A percentile compares a stretch with the other conserved stretches of the same genome.
These are phyloP conservation scores for Onychomys torridus DNA, from an alignment of 2,797 vertebrate species.

Conservation along the genomic window DNA sequence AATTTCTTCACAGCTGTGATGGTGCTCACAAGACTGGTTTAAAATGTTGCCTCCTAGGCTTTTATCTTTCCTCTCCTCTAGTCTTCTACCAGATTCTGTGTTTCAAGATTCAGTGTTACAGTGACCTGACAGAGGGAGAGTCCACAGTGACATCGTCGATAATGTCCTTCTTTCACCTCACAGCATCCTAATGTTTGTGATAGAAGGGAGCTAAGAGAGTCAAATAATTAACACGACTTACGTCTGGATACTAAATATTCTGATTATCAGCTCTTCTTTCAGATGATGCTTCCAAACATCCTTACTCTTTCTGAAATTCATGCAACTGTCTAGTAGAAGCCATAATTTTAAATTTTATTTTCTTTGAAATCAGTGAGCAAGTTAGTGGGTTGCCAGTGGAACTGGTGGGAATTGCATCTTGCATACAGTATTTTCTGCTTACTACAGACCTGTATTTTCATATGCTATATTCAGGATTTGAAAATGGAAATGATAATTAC, in stretches of 20 bases:
- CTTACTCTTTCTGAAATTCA: not conserved
- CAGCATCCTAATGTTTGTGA: not conserved
- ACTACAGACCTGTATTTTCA: not conserved
- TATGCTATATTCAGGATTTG: not conserved
- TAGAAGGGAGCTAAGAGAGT: not conserved
- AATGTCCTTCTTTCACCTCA: not conserved
- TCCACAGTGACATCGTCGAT: rapidly evolving
- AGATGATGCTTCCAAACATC: not conserved
- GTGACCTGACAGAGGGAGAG: not conserved
- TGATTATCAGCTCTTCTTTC: not conserved
- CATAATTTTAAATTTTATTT: not conserved
- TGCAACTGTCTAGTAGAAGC: not conserved
- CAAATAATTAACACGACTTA: too few relatives aligned
- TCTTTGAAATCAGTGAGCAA: not conserved
- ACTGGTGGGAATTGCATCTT: not conserved
- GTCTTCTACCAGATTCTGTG: not conserved
- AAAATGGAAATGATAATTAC: not conserved
- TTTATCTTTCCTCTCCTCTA: not conserved
- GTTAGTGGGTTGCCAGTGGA: not conserved
- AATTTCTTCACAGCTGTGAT: not conserved
- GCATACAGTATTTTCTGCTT: not conserved
- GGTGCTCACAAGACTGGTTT: not conserved
- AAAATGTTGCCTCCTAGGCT: not conserved
- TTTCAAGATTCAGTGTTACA: not conserved
- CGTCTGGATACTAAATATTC: not conserved